phyloP scores from a whole-genome alignment of 2,888 invertebrate genomes.

The Machimus atricapillus region DNA sequence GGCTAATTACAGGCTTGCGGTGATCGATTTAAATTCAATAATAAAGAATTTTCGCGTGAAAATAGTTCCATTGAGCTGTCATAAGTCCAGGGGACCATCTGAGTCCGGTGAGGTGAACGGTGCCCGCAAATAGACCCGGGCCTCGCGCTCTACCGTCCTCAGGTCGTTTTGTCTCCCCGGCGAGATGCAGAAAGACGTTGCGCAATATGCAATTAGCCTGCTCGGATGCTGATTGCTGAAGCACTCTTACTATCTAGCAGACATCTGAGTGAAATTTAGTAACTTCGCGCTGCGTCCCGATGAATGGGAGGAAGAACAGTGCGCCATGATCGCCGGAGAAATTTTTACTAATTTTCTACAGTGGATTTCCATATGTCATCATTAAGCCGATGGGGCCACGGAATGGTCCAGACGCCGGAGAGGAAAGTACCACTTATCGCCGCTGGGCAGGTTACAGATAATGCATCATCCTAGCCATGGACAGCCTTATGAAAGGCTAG shows the following conservation, averaged over 20 bases:
- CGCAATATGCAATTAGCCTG: constrained; percentile 24
- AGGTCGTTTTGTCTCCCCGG: neutral
- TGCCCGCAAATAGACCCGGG: neutral
- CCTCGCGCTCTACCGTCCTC: neutral
- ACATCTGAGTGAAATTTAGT: constrained; percentile 28
- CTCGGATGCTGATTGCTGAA: neutral
- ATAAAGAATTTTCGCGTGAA: constrained; percentile 25
- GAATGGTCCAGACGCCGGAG: neutral
- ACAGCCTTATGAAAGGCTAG: neutral
- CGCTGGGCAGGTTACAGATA: neutral
- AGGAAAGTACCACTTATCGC: neutral
- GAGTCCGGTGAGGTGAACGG: neutral
- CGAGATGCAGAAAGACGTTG: neutral
- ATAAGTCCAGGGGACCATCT: neutral
- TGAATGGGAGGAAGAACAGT: neutral
- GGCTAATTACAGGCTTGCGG: constrained; percentile 25
- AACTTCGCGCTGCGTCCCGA: neutral
- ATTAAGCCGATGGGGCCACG: neutral
- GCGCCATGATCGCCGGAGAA: neutral
- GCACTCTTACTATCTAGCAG: constrained; percentile 26
- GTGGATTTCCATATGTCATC: constrained; percentile 18
- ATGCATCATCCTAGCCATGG: neutral
- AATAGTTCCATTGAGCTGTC: constrained; percentile 32
- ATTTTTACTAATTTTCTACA: constrained; percentile 13
- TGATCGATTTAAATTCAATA: constrained; percentile 35